Evolutionary conservation across 2,888 invertebrate species (phyloP), one percentile per base, ranked within the genome.

Genomic region (Conops quadrifasciatus): DNA sequence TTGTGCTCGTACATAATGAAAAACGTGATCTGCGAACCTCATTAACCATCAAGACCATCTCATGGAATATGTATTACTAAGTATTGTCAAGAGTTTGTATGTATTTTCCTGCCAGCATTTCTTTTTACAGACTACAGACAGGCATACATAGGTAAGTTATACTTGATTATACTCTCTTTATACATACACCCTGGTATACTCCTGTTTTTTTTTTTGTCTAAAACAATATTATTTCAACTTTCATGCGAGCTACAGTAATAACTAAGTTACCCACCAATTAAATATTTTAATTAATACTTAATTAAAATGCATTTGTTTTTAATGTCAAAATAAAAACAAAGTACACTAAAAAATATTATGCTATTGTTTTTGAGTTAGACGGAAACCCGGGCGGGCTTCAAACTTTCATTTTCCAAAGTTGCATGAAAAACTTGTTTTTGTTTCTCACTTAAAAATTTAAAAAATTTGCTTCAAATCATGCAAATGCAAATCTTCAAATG

Each of bases 351-450:
- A 63, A 47, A 15, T 26, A 43, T 26, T 15, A n/a, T 62, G 43
- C 13, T 36, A 63, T 63, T 63, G 63, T 63, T 63, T 63, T 36
- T 63, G 15, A 2, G 21, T 45, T 15, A 26, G 47, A 19, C 15
- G 24, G 26, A 63, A 62, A 62, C 28, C 43, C 43, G 62, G 16
- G 28, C 43, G 62, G 36, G 5, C 36, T 36, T 9, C 21, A 63
- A 24, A 63, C 63, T 63, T 47, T 63, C 63, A 63, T 63, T 63
- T 63, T 15, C 13, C 49, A 13, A 11, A 60, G 26, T 63, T 63
- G 24, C 45, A 63, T 63, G 63, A 9, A 63, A 63, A 63, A 45
- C 53, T 51, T 65, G 65, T 21, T 45, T 47, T 63, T n/a, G 16
- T 15, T 11, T 30, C 26, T n/a, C 58, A 24, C 19, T 58, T 58